Evolutionary conservation across 2,113 vertebrate genomes (phyloP).

Genomic region (Hiodon alosoides): DNA sequence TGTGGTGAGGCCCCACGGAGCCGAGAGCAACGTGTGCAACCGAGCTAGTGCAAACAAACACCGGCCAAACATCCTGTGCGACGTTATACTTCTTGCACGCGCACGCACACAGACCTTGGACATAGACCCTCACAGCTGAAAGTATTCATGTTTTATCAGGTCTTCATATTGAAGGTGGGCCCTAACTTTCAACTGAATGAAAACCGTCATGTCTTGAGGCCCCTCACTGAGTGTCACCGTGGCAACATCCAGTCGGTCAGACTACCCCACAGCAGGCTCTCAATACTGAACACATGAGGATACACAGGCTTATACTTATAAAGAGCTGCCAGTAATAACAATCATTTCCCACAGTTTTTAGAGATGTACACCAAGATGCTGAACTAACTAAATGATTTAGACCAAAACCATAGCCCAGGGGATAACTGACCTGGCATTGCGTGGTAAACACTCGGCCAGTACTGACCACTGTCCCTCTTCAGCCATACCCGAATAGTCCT

Average conservation of each 20-base stretch:
- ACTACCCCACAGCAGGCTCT: neutral
- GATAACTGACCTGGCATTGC: slow-evolving; percentile 79
- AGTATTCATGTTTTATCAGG: neutral
- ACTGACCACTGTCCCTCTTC: slow-evolving; percentile 96
- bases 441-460: slow-evolving; percentile 94
- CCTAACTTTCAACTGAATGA: neutral
- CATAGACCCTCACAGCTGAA: neutral
- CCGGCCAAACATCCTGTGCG: too few relatives aligned
- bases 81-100: neutral
- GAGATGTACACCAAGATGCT: too few relatives aligned
- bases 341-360: too few relatives aligned
- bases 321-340: neutral
- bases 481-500: slow-evolving; percentile 95
- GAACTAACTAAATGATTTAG: too few relatives aligned
- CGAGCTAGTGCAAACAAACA: too few relatives aligned
- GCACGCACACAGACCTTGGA: neutral
- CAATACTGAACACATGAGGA: neutral
- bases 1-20: neutral
- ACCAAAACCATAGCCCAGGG: too few relatives aligned
- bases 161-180: neutral
- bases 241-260: neutral
- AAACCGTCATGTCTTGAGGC: neutral
- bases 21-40: neutral
- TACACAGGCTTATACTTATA: neutral
- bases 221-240: neutral